Percentiles rank a stretch among this genome's conserved stretches.
Conservation (phyloP, 1,140 invertebrate species). For the Scylla paramamosain region DNA sequence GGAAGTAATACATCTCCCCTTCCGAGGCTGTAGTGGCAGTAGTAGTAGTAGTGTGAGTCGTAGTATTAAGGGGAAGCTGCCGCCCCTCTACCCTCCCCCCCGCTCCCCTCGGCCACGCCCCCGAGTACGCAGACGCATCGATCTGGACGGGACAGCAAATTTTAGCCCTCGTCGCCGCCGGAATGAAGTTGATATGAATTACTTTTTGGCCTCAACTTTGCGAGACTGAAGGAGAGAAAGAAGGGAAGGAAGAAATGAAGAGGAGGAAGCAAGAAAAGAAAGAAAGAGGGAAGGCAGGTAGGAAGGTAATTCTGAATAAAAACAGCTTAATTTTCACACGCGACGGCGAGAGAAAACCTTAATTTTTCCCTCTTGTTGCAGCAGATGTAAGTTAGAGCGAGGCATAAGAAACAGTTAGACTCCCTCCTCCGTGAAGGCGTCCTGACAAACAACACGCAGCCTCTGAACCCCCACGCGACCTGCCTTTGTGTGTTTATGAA, state of each 20-base stretch:
- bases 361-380: background rate
- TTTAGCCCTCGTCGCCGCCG: slow-evolving; percentile 67
- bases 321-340: background rate
- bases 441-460: too few relatives aligned
- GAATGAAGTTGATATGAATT: slow-evolving; percentile 62
- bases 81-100: slow-evolving; percentile 16
- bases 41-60: background rate
- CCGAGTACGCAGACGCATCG: slow-evolving; percentile 65
- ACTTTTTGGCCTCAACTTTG: background rate
- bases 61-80: slow-evolving; percentile 24
- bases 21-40: background rate
- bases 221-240: background rate
- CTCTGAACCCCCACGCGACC: too few relatives aligned
- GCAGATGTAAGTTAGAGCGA: background rate
- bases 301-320: background rate
- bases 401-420: background rate
- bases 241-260: background rate
- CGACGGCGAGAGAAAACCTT: background rate
- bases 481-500: too few relatives aligned
- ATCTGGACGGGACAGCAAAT: slow-evolving; percentile 65
- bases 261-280: background rate
- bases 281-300: background rate
- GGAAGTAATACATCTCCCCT: background rate
- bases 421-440: too few relatives aligned
- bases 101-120: slow-evolving; percentile 40